phyloP scores from a whole-genome alignment of 2,888 invertebrate species.

The Drosophila flavopinicola region DNA sequence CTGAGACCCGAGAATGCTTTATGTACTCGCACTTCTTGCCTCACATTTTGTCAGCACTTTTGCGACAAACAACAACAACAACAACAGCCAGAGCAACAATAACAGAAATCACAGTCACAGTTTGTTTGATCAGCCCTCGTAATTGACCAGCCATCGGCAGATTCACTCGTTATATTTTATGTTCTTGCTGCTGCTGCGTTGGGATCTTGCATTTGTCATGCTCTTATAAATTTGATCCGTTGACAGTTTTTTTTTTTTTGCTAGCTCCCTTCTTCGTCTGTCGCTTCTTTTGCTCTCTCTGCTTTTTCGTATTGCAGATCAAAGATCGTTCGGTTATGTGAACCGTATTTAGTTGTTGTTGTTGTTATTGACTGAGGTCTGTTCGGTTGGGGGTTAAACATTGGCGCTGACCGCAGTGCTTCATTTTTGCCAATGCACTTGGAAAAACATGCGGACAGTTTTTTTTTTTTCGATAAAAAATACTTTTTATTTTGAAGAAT shows the following conservation, averaged over 20 bases:
- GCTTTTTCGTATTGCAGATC: constrained; percentile 58
- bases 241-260: constrained; percentile 62
- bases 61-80: constrained; percentile 2
- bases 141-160: constrained; percentile 43
- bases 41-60: constrained; percentile 46
- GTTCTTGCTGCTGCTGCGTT: constrained; percentile 21
- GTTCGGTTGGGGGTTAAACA: constrained; percentile 60
- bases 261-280: neutral
- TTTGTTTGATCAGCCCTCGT: constrained; percentile 44
- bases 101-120: constrained; percentile 47
- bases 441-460: neutral
- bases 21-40: constrained; percentile 60
- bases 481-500: too few relatives aligned
- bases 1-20: constrained; percentile 64
- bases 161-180: constrained; percentile 31
- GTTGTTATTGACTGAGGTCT: constrained; percentile 30
- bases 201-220: constrained; percentile 64
- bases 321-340: constrained; percentile 75
- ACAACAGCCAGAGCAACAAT: too few relatives aligned
- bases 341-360: constrained; percentile 32
- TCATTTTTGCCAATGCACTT: constrained; percentile 33
- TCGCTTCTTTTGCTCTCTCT: constrained; percentile 5
- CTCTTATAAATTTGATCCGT: constrained; percentile 77
- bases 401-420: constrained; percentile 59
- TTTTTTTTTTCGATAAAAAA: too few relatives aligned